Conservation (phyloP, 23 tunicate genomes). For the Diplosoma virens region DNA sequence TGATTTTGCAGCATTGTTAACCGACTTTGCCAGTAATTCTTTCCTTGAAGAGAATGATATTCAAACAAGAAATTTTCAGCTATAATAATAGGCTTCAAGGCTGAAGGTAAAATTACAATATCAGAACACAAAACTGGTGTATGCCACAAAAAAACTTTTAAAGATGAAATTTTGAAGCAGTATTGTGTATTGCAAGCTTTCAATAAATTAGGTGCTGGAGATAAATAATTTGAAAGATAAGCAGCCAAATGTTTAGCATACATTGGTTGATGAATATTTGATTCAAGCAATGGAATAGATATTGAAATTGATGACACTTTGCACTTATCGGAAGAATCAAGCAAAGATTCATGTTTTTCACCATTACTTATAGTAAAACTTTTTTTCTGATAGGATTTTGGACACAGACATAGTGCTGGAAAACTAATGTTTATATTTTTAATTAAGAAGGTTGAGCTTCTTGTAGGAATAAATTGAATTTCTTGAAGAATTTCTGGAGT, state of each 20-base stretch:
- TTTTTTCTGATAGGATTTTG: conserved; percentile 7
- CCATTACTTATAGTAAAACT: conserved; percentile 3
- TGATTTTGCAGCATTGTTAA: conserved; percentile 35
- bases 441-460: conserved; percentile 28
- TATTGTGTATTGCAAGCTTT: conserved; percentile 47
- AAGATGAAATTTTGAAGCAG: neutral
- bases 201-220: conserved; percentile 38
- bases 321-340: neutral
- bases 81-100: neutral
- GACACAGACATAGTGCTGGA: conserved; percentile 22
- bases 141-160: conserved; percentile 9
- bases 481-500: conserved; percentile 25
- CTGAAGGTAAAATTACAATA: neutral
- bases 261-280: conserved; percentile 56
- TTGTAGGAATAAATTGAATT: conserved; percentile 44
- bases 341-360: neutral
- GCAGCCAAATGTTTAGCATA: conserved; percentile 62
- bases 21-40: conserved; percentile 37
- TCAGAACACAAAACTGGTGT: neutral
- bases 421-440: conserved; percentile 17
- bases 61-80: conserved; percentile 6
- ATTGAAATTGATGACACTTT: conserved; percentile 22
- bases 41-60: conserved; percentile 29
- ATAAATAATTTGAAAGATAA: conserved; percentile 24
- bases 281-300: neutral